Conservation (phyloP, 2,888 invertebrate species). For the Synergus gifuensis region DNA sequence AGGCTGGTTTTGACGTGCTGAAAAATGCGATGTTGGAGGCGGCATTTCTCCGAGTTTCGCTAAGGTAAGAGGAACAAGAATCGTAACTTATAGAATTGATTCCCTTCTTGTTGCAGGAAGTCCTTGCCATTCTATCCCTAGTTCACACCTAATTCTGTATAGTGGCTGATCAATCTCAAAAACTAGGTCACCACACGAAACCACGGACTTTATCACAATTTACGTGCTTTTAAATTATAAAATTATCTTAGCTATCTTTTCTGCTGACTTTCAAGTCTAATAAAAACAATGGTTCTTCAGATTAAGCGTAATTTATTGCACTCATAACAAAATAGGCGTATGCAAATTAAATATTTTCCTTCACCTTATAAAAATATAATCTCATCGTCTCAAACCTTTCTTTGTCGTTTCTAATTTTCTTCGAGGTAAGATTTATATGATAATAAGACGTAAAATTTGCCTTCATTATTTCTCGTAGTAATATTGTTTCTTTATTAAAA, state of each 20-base stretch:
- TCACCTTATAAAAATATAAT: neutral
- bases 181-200: neutral
- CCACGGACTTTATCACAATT: neutral
- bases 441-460: neutral
- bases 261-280: no score
- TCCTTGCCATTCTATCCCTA: neutral
- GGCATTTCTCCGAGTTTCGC: constrained; percentile 61
- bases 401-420: neutral
- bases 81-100: constrained; percentile 65
- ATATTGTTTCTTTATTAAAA: neutral
- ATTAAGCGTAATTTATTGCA: no score
- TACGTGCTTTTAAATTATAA: neutral
- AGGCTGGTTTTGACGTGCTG: constrained; percentile 73
- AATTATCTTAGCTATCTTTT: no score
- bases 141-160: neutral
- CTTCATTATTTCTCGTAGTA: no score
- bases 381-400: neutral
- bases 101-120: constrained; percentile 57
- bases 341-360: no score
- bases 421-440: neutral
- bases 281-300: no score
- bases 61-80: constrained; percentile 54
- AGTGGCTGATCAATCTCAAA: neutral
- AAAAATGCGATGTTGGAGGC: constrained; percentile 68
- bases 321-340: no score